Base-by-base conservation (phyloP, 2,888 invertebrate species). In the Siphonodentalium dalli region DNA sequence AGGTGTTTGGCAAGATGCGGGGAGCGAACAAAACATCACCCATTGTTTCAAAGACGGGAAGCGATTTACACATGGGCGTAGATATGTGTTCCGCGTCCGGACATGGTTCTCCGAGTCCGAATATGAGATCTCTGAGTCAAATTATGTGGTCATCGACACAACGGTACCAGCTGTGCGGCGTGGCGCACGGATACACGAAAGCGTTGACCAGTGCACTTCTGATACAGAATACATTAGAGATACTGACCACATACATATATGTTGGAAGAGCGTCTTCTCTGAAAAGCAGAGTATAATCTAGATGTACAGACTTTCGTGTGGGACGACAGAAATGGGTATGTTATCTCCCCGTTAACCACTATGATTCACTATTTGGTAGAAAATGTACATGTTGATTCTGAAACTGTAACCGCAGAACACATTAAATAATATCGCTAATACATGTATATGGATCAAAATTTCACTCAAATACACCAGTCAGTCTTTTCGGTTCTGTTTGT, bases 1-100 rank as follows among this genome's bases (percentile, higher is more conserved):
- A 31, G 21, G 43, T 23, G 46, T 51, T 1, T 69, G 67, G 69
- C 42, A 52, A 26, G 66, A 66, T 42, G 42, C 61, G 20, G 63
- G 67, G 15, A 38, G 35, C 7, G 9, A 39, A 26, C 41, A 28
- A 8, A 27, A 47, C 2, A 29, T 49, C 3, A 33, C 54, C 7
- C 44, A 61, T 40, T 69, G 69, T 38, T 33, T 64, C 18, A 55
- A 60, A 3, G 9, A 8, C 7, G 43, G 41, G 2, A 38, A 34
- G 13, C 11, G 39, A 7, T 40, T 68, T 0, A 23, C 20, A 11
- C 53, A 59, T 28, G 50, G 49, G 2, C 33, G 39, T 9, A 11
- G 35, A 0, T 69, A 69, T 35, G 26, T 55, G 8, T 39, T 59
- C 3, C 63, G 65, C 40, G 58, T 66, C 1, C 49, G 55, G 31